Conservation (phyloP, 2,113 vertebrate genomes). For the Rhea americana region DNA sequence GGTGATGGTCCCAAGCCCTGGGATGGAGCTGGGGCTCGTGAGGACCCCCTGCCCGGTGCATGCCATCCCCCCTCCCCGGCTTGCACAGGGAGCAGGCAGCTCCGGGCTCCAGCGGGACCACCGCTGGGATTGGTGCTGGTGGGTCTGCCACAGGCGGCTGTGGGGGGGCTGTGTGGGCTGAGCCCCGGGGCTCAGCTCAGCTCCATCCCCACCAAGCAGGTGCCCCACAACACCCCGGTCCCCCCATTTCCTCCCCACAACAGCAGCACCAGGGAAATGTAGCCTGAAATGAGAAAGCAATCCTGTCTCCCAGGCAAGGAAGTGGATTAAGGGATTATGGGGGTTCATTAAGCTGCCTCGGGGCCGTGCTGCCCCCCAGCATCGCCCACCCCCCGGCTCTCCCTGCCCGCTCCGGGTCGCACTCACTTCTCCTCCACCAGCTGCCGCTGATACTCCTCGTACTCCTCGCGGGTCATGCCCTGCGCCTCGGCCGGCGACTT, state of each 20-base stretch:
- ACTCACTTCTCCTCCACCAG: constrained; percentile 97
- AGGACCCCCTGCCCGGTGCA: no score
- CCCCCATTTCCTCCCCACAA: neutral
- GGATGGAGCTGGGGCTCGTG: neutral
- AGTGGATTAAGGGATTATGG: constrained; percentile 81
- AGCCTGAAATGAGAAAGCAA: constrained; percentile 46
- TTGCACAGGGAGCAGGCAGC: neutral
- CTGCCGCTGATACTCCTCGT: constrained; percentile 95
- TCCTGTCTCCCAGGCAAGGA: constrained; percentile 38
- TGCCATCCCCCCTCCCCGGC: neutral
- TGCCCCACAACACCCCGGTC: neutral
- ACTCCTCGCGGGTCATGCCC: constrained; percentile 96
- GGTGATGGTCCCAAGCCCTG: fast-evolving
- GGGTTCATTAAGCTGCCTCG: constrained; percentile 39
- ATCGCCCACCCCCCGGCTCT: neutral
- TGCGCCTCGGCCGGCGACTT: constrained; percentile 88
- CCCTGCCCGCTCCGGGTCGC: neutral
- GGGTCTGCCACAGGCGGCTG: no score
- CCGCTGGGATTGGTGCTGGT: no score
- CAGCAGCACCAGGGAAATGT: neutral
- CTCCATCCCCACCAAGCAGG: neutral
- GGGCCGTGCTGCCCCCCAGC: neutral
- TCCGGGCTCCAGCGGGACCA: no score
- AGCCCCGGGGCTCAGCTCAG: no score
- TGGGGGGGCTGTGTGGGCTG: no score